Percentiles rank a stretch among this genome's conserved stretches.
Evolutionary conservation across 2,888 invertebrate genomes (phyloP).

Genomic region (Argynnis bischoffii): DNA sequence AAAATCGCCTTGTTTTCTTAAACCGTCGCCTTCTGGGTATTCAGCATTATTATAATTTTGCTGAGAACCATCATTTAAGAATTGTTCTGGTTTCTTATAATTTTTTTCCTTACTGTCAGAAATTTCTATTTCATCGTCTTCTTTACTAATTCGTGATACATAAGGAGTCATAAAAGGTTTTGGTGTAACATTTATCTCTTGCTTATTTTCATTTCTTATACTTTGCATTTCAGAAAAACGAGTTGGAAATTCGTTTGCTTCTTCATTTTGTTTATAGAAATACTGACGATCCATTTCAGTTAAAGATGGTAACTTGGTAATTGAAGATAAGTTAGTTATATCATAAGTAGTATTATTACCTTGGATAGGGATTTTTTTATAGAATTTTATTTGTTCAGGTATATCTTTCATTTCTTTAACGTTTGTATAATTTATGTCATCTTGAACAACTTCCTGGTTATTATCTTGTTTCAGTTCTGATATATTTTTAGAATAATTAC

Average conservation of each 20-base stretch:
- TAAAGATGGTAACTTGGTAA: not conserved
- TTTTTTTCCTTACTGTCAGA: constrained; percentile 30
- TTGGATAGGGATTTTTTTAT: not conserved
- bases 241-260: constrained; percentile 12
- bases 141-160: constrained; percentile 34
- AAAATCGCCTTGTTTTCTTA: not conserved
- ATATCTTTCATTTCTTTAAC: too few species aligned
- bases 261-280: constrained; percentile 41
- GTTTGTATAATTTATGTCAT: too few species aligned
- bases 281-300: constrained; percentile 45
- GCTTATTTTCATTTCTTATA: constrained; percentile 32
- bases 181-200: constrained; percentile 31
- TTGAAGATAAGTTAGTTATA: not conserved
- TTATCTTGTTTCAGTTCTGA: too few species aligned
- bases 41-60: not conserved
- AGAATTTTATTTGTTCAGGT: not conserved
- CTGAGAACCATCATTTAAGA: not conserved
- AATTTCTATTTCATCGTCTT: constrained; percentile 25
- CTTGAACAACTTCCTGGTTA: too few species aligned
- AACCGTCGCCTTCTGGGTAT: not conserved
- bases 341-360: not conserved
- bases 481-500: not conserved
- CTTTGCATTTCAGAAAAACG: constrained; percentile 18
- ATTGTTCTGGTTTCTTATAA: not conserved
- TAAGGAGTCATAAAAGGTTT: constrained; percentile 48